Evolutionary conservation across 2,888 invertebrate species (phyloP).

Genomic region (Hedychridium roseum): DNA sequence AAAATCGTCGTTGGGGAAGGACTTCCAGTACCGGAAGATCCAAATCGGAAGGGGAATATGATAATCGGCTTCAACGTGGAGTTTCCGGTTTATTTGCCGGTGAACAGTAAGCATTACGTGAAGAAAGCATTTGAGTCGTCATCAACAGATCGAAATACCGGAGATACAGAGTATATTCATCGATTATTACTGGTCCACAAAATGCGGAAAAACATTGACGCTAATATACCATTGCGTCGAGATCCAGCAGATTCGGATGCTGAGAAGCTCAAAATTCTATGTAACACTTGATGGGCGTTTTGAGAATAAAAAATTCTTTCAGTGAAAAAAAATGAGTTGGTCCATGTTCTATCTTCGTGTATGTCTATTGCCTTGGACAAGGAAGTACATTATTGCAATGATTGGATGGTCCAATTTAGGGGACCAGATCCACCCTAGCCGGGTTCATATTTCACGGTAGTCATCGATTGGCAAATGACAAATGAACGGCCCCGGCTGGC

Average conservation of each 20-base stretch:
- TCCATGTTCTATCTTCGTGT: no score
- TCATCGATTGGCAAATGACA: no score
- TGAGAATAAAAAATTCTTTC: no score
- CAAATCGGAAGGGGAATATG: conserved; percentile 73
- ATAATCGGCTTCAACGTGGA: conserved; percentile 73
- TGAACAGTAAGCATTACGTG: conserved; percentile 61
- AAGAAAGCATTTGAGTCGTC: conserved; percentile 46
- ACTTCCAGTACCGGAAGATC: conserved; percentile 72
- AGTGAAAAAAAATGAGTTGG: no score
- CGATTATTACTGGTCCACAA: conserved; percentile 41
- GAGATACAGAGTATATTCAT: conserved; percentile 36
- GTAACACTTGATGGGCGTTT: conserved; percentile 23
- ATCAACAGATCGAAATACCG: conserved; percentile 17
- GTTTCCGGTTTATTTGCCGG: conserved; percentile 68
- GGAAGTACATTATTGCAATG: no score
- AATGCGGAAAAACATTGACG: conserved; percentile 43
- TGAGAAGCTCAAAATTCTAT: conserved; percentile 26
- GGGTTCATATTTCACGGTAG: no score
- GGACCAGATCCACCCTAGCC: no score
- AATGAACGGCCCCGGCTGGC: no score
- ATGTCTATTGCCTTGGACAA: no score
- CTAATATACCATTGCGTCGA: conserved; percentile 35
- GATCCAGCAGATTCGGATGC: conserved; percentile 28
- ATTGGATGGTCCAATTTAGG: no score
- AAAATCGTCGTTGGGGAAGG: conserved; percentile 79